Evolutionary conservation across 2,113 vertebrate species (phyloP), one percentile per base, ranked within the genome.

Genomic region (Morone chrysops): DNA sequence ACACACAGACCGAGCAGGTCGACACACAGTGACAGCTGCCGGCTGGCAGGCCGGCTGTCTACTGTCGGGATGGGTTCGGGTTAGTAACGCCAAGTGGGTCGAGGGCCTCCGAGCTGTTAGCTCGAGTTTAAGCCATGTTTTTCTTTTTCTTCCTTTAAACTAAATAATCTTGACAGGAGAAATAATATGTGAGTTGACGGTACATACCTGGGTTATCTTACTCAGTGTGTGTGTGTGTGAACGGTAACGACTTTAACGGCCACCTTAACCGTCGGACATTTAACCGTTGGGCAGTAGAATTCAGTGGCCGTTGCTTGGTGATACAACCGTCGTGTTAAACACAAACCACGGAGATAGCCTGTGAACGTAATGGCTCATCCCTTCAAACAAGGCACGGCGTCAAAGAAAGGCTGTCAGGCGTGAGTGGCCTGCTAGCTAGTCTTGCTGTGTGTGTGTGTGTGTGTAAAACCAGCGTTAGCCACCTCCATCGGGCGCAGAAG

Each of bases 361-460:
- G 41, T 20, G 57, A 85, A 61, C 77, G 80, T 82, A 84, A 77
- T 60, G 47, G 83, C 41, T 70, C 66, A 7, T 66, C 17, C 47
- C 31, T 36, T 69, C 13, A n/a, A 18, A n/a, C 22, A 57, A 43
- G 54, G 18, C 70, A 78, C 69, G 31, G 12, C 62, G 76, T 78
- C 43, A 65, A 10, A 79, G 36, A 74, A 61, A 56, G 40, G 20
- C 79, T 72, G 40, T 51, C 22, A 84, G 68, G 83, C 77, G 69
- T 72, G 68, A 70, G 73, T 67, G 62, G 75, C 89, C 78, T 80
- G 69, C 20, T 82, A 82, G 70, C 54, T 38, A 11, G 31, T 20
- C 31, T n/a, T 47, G 6, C n/a, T 25, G 25, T 25, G 25, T 25
- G 25, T 25, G 25, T 25, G 25, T 25, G 25, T 25, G 60, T 38